Base-by-base conservation (phyloP, 1,140 invertebrate species). In the Megalopta genalis region DNA sequence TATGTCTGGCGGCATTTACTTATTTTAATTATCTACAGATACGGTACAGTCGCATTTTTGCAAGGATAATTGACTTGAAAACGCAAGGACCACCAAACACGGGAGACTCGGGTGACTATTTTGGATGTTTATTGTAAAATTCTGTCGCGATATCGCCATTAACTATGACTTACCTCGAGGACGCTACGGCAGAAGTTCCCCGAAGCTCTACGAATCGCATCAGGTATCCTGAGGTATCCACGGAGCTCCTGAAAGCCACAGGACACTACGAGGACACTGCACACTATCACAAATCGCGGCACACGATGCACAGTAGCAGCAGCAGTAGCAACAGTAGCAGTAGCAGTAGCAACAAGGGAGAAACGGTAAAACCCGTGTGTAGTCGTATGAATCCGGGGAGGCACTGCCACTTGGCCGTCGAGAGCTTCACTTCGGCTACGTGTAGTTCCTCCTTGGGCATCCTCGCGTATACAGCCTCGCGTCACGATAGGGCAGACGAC, bases 331-430 rank as follows among this genome's bases (percentile, higher is more conserved):
- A 10, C 46, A 16, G 46, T 10, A 4, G 46, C 46, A 10, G 46
- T 16, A 49, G 3, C 46, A 49, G 46, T 14, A 52, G 14, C 49
- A 18, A 46, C 42, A 14, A 46, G 42, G 42, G 42, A 46, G 42
- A 46, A 46, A 46, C 42, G 12, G 42, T 14, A 46, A 46, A 52
- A 52, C 14, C 49, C 49, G 49, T 52, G 49, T 18, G 14, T 14
- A 52, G 49, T 18, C 49, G 49, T 6, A 52, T 52, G 25, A 39
- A 71, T 62, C 16, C 57, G 27, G 9, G 42, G 10, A 27, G 57
- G 64, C 69, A 78, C 76, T 72, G 62, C 37, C 77, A 79, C 77
- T 79, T 39, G 32, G 49, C 42, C 8, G 42, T 23, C 27, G 72
- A 42, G 68, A 69, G 62, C 62, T 32, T 66, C 69, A 65, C 77